Evolutionary conservation across 2,113 vertebrate species (phyloP), one percentile per base, ranked within the genome.

Genomic region (Gadus chalcogrammus): DNA sequence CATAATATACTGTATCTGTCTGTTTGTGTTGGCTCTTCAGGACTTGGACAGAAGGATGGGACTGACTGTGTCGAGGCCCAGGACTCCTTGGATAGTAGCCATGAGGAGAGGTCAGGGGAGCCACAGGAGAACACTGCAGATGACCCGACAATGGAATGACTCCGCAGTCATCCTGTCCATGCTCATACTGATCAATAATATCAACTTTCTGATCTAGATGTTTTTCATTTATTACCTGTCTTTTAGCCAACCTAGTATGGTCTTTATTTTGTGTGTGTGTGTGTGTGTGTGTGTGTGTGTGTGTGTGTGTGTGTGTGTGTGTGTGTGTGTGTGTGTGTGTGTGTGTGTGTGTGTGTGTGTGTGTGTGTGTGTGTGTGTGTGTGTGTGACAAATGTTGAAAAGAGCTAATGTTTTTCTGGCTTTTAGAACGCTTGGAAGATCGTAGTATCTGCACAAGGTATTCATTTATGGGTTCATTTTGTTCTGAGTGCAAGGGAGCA

Each of bases 251-350:
- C 5, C 9, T 9, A 4, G 38, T 42, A 13, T 9, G 42, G 31
- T 4, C 31, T 35, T 5, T 35, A 7, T 35, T 7, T 35, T 35
- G 93, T 94, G 69, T 27, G 42, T 17, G 87, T 85, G 59, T 84
- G 90, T 53, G 88, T 92, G 83, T 88, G 82, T 7, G 89, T 20
- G 93, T 94, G 69, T 27, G 42, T 17, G 87, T 85, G 59, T 84
- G 90, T 53, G 88, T 92, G 83, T 88, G 82, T 7, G 89, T 20
- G 93, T 94, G 69, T 27, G 42, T 17, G 87, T 85, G 59, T 84
- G 90, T 53, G 88, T 92, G 83, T 88, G 82, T 7, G 89, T 20
- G 93, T 94, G 69, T 27, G 42, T 17, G 87, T 85, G 59, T 84
- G 90, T 53, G 88, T 92, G 83, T 88, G 82, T 7, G 89, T 20